Evolutionary conservation across 2,888 invertebrate species (phyloP).

Genomic region (Caenorhabditis wallacei): DNA sequence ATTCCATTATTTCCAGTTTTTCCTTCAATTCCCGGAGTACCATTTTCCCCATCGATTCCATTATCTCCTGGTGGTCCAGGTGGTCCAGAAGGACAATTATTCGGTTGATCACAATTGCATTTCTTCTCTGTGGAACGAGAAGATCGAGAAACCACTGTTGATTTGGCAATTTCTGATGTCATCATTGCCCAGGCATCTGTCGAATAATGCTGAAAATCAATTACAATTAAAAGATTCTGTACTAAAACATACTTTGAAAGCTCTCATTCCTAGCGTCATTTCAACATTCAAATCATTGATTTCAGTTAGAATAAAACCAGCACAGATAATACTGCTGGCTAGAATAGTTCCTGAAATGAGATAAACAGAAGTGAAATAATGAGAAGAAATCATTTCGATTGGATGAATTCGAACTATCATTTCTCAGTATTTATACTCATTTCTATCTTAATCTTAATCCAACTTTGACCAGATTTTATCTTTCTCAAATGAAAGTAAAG

Average conservation of each 20-base stretch:
- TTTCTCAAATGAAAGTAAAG: background rate
- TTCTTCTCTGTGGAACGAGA: conserved; percentile 24
- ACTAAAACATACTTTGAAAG: conserved; percentile 31
- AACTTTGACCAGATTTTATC: conserved; percentile 41
- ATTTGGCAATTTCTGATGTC: conserved; percentile 12
- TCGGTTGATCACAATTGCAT: conserved; percentile 39
- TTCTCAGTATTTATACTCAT: conserved; percentile 25
- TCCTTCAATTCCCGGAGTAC: conserved; percentile 43
- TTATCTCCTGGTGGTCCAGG: conserved; percentile 40
- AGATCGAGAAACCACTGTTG: background rate
- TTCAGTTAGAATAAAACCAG: conserved; percentile 18
- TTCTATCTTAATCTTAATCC: background rate
- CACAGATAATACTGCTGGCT: conserved; percentile 14
- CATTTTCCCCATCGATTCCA: conserved; percentile 34
- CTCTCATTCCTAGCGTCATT: conserved; percentile 35
- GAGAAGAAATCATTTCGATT: conserved; percentile 28
- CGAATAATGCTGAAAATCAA: conserved; percentile 43
- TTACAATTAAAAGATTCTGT: background rate
- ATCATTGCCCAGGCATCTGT: conserved; percentile 45
- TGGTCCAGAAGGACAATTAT: conserved; percentile 43
- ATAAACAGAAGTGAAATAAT: conserved; percentile 29
- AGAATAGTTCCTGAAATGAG: conserved; percentile 5
- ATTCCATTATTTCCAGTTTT: conserved; percentile 46
- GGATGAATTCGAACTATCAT: background rate
- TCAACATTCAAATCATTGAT: conserved; percentile 31